Base-by-base conservation (phyloP, 2,113 vertebrate genomes). In the Nansenia antarctica region DNA sequence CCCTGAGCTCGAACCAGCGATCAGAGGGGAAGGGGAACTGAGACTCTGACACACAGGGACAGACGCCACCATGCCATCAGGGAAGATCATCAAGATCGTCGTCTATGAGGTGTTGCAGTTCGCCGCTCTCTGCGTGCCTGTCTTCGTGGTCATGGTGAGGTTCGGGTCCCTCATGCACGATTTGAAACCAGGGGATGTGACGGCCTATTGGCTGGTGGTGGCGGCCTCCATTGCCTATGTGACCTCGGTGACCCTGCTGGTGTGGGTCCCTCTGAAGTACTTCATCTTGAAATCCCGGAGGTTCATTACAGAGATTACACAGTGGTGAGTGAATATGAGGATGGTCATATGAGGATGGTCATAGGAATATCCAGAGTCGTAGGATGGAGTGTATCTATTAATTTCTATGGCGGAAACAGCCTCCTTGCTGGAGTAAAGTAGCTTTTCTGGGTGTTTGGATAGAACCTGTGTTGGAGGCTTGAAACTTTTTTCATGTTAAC, bases 211-310 rank as follows among this genome's bases (percentile, higher is more conserved):
- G 93, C 86, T 95, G 0, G 84, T 94, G 62, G 86, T 96, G 80
- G 93, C 94, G 5, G 88, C 76, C 49, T 91, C 93, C 0, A 9
- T 94, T 9, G 94, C 93, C 37, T 93, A 93, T 18, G 87, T 95
- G 78, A 92, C 92, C 66, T 85, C 77, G 1, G 83, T 69, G 59
- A 90, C 87, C 32, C 87, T 96, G 73, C 82, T 96, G 78, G 92
- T 94, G 72, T 93, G 93, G 95, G 84, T 93, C 64, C 95, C 96
- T 42, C 78, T 94, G 35, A 95, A 95, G 85, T 92, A 90, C 79
- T 27, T 90, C 72, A 86, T 90, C 57, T 71, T 91, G 82, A 95
- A 82, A 83, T 70, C 70, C 49, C 79, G 64, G 73, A 62, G 85
- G 27, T 76, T 81, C 65, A 70, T 87, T 67, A 67, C 71, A 1